phyloP scores from a whole-genome alignment of 1,140 invertebrate species.

The Hylaeus volcanicus region DNA sequence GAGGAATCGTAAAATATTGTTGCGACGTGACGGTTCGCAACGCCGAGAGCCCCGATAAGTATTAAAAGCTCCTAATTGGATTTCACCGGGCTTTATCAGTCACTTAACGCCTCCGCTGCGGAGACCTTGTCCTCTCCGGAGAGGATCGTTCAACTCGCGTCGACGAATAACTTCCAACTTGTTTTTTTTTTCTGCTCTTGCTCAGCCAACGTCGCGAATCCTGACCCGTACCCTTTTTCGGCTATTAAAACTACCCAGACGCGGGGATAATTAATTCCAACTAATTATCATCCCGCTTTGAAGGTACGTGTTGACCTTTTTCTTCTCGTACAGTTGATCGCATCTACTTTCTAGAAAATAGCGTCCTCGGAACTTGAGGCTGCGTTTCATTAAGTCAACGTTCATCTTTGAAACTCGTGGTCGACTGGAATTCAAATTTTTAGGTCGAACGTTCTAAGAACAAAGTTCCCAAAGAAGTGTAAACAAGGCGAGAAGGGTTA shows the following conservation, averaged over 20 bases:
- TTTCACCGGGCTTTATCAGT: slow-evolving; percentile 67
- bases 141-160: slow-evolving; percentile 25
- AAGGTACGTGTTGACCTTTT: neutral
- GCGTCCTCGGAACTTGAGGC: too few species aligned
- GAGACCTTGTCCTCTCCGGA: slow-evolving; percentile 17
- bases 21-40: slow-evolving; percentile 35
- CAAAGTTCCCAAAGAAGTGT: too few species aligned
- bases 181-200: slow-evolving; percentile 35
- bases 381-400: too few species aligned
- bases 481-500: neutral
- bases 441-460: too few species aligned
- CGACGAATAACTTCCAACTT: slow-evolving; percentile 43
- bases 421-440: too few species aligned
- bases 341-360: slow-evolving; percentile 3
- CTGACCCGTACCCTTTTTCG: slow-evolving; percentile 43
- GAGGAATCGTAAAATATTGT: slow-evolving; percentile 53
- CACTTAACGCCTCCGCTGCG: slow-evolving; percentile 59
- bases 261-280: slow-evolving; percentile 55
- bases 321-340: neutral
- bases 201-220: slow-evolving; percentile 25
- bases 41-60: slow-evolving; percentile 57
- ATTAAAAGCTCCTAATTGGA: slow-evolving; percentile 71
- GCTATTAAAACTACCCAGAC: slow-evolving; percentile 68
- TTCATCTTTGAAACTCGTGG: too few species aligned
- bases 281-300: slow-evolving; percentile 30